Percentiles rank a stretch among this genome's conserved stretches.
Conservation (phyloP, 2,797 vertebrate species). For the Oreochromis grahami region DNA sequence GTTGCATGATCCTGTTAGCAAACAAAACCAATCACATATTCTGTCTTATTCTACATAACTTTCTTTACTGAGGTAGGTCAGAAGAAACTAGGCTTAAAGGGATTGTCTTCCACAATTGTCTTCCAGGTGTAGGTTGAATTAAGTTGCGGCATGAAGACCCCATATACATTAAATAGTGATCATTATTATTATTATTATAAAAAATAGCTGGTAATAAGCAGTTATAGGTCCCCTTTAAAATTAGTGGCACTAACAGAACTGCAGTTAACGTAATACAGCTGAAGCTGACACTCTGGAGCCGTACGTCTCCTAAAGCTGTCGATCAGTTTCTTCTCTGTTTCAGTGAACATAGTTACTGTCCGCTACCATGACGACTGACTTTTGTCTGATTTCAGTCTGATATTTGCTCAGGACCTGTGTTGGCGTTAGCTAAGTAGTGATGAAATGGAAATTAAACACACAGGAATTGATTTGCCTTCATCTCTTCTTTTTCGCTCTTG, state of each 20-base stretch:
- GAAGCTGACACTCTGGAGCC: background rate
- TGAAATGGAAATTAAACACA: background rate
- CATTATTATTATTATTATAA: background rate
- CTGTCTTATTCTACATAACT: background rate
- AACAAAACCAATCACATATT: background rate
- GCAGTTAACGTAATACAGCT: background rate
- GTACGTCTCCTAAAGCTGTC: background rate
- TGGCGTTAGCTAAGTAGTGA: background rate
- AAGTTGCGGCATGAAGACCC: background rate
- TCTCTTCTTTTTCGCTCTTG: background rate
- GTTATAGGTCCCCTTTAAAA: background rate
- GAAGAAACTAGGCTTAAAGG: background rate
- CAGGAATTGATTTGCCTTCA: background rate
- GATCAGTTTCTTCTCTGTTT: background rate
- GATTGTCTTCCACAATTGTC: background rate
- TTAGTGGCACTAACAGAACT: background rate
- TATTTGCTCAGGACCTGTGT: background rate
- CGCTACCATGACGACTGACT: background rate
- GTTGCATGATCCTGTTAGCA: background rate
- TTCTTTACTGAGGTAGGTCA: background rate
- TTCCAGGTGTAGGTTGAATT: background rate
- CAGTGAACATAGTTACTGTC: background rate
- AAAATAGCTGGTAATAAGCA: background rate
- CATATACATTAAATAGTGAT: background rate
- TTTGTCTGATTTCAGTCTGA: background rate